Percentiles rank a stretch among this genome's conserved stretches.
Evolutionary conservation across 1,140 invertebrate species (phyloP).

Genomic region (Tetragonula clypearis): DNA sequence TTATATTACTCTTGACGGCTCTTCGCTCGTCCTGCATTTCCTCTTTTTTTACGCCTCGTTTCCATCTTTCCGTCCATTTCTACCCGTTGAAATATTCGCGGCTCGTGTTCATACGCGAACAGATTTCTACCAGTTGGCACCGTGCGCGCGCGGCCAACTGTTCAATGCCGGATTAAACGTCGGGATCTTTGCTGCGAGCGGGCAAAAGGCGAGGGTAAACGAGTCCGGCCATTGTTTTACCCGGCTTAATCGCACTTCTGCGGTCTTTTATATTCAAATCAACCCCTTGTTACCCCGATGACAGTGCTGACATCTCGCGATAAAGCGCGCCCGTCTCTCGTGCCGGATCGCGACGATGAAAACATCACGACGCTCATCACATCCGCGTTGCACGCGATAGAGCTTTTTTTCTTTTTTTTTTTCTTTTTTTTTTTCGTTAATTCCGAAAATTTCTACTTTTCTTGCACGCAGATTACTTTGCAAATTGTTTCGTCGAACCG

Average conservation of each 20-base stretch:
- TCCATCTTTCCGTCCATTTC: neutral
- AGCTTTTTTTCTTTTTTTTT: too few species aligned
- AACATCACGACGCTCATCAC: too few species aligned
- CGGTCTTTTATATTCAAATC: constrained; percentile 34
- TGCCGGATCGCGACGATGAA: neutral
- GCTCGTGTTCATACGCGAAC: neutral
- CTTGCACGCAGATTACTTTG: too few species aligned
- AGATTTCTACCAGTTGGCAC: constrained; percentile 12
- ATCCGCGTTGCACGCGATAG: too few species aligned
- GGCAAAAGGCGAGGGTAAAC: constrained; percentile 26
- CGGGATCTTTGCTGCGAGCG: constrained; percentile 12
- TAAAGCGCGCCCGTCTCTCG: neutral
- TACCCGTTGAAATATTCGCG: neutral
- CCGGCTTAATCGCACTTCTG: constrained; percentile 16
- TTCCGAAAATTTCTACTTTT: too few species aligned
- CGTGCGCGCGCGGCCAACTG: neutral
- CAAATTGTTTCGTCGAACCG: neutral
- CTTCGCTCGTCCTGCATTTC: neutral
- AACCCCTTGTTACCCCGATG: constrained; percentile 23
- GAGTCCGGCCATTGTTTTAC: constrained; percentile 24
- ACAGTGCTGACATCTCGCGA: neutral
- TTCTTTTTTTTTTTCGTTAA: too few species aligned
- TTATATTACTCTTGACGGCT: constrained; percentile 27
- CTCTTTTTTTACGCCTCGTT: neutral
- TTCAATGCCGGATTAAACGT: constrained; percentile 3